Conservation (phyloP, 2,888 invertebrate genomes). For the Melieria crassipennis region DNA sequence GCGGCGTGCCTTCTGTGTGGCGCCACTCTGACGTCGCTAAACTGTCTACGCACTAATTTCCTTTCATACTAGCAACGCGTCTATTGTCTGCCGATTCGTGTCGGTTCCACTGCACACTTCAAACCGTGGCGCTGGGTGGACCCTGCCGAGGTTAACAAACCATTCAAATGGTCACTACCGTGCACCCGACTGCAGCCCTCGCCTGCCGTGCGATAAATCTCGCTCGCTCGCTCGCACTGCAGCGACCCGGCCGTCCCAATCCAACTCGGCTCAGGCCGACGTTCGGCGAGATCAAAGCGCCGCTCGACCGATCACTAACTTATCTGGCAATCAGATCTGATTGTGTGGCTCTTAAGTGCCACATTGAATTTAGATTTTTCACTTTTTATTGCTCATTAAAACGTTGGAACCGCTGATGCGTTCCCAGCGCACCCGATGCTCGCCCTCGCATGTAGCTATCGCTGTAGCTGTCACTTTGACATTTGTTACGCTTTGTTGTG, state of each 20-base stretch:
- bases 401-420: conserved; percentile 8
- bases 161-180: conserved; percentile 20
- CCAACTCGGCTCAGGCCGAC: neutral
- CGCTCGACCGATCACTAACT: conserved; percentile 9
- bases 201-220: conserved; percentile 4
- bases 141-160: conserved; percentile 18
- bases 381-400: conserved; percentile 45
- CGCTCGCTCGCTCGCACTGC: conserved; percentile 7
- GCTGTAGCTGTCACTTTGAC: conserved; percentile 34
- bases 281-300: conserved; percentile 15
- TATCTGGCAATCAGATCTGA: conserved; percentile 29
- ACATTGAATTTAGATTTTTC: conserved; percentile 53
- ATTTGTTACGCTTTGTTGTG: conserved; percentile 31
- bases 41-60: conserved; percentile 35
- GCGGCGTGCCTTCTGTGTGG: conserved; percentile 36
- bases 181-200: conserved; percentile 5
- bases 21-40: conserved; percentile 49
- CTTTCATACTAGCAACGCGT: conserved; percentile 53
- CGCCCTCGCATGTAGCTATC: conserved; percentile 24
- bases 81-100: conserved; percentile 56
- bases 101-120: conserved; percentile 41
- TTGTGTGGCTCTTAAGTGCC: conserved; percentile 45
- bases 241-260: neutral
- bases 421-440: neutral
- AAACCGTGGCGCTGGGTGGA: neutral